Evolutionary conservation across 2,797 vertebrate species (phyloP).

Genomic region (Pangasius sanitwongsei): DNA sequence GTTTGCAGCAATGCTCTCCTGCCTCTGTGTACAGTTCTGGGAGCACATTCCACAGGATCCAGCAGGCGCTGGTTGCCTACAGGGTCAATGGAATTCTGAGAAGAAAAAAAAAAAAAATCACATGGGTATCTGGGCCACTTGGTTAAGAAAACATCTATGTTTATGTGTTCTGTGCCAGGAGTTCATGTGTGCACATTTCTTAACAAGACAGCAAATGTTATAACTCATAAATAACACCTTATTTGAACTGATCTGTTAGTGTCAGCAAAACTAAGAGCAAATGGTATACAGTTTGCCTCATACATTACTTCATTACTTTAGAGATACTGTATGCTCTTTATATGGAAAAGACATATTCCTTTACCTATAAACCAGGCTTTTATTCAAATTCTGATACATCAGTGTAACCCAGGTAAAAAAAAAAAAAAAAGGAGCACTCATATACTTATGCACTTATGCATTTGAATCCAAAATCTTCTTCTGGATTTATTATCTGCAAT

Average conservation of each 20-base stretch:
- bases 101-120: conserved; percentile 56
- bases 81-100: conserved; percentile 88
- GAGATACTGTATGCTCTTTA: neutral
- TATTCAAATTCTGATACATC: neutral
- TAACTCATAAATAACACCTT: neutral
- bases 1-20: conserved; percentile 87
- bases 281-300: neutral
- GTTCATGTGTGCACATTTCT: neutral
- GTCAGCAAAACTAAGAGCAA: neutral
- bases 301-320: neutral
- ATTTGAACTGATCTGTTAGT: neutral
- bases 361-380: neutral
- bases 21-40: conserved; percentile 91
- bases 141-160: conserved; percentile 31
- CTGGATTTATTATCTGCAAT: neutral
- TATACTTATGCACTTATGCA: neutral
- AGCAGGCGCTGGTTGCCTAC: conserved; percentile 87
- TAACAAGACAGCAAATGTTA: neutral
- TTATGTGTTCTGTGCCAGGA: neutral
- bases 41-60: conserved; percentile 91
- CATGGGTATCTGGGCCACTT: conserved; percentile 71
- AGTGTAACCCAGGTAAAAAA: neutral
- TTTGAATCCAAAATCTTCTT: neutral
- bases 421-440: neutral
- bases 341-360: neutral